These are phyloP conservation scores for Agelas oroides DNA, from an alignment of 37 sponge, comb jelly and placozoan species.

Conservation along the genomic window DNA sequence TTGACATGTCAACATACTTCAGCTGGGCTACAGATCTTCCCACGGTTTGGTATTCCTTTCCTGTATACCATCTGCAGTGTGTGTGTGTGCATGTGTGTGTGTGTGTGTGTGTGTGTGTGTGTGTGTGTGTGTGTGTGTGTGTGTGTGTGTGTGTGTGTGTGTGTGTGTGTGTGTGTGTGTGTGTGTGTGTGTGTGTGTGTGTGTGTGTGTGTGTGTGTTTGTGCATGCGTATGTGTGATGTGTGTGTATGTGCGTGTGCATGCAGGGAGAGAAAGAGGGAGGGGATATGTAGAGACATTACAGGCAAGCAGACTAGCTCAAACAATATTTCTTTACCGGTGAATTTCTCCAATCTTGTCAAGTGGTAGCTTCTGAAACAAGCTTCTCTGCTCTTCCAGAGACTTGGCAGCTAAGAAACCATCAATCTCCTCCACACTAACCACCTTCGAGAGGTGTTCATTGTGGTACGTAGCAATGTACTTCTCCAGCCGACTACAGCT, in stretches of 20 bases:
- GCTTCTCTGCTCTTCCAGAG: constrained; percentile 58
- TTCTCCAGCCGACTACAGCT: constrained; percentile 45
- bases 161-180: no score
- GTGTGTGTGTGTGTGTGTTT: no score
- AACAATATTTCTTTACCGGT: constrained; percentile 11
- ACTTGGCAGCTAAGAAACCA: constrained; percentile 24
- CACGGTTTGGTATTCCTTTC: background rate
- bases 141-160: no score
- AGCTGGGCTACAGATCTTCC: constrained; percentile 44
- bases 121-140: no score
- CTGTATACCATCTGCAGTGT: background rate
- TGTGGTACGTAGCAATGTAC: constrained; percentile 12
- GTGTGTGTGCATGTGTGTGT: no score
- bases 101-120: background rate
- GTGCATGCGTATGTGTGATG: no score
- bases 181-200: no score
- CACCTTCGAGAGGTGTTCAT: constrained; percentile 3
- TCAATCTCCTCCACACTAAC: constrained; percentile 37
- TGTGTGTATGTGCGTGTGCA: no score
- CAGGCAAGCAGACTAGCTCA: background rate
- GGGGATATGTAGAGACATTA: no score
- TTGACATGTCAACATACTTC: constrained; percentile 33
- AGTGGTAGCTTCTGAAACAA: constrained; percentile 36
- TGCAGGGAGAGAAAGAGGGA: no score
- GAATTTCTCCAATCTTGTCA: constrained; percentile 25